phyloP scores from a whole-genome alignment of 2,797 vertebrate genomes.

The Eulemur rubriventer region DNA sequence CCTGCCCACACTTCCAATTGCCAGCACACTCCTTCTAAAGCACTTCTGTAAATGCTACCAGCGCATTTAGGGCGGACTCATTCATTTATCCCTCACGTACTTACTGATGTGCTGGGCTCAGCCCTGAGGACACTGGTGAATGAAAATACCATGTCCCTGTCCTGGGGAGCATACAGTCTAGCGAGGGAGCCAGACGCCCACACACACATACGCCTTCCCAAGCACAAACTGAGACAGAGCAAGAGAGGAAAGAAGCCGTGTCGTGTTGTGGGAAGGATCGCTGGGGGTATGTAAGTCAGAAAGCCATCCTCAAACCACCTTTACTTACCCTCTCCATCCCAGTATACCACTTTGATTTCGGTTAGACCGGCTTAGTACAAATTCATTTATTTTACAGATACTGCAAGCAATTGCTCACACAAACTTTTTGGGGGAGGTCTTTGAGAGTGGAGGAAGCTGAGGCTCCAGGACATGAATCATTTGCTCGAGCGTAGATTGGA shows the following conservation, averaged over 20 bases:
- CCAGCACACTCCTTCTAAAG: not conserved
- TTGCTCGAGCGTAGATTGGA: not conserved
- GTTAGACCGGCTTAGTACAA: not conserved
- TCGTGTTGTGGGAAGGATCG: no score
- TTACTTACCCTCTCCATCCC: not conserved
- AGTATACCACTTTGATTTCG: not conserved
- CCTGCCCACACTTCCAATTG: no score
- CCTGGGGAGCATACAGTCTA: not conserved
- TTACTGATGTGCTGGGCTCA: not conserved
- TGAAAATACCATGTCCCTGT: not conserved
- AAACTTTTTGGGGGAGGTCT: not conserved
- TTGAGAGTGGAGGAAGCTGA: not conserved
- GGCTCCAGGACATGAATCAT: not conserved
- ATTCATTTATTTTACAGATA: not conserved
- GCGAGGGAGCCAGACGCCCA: not conserved
- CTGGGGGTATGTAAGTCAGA: not conserved
- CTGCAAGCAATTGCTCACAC: not conserved
- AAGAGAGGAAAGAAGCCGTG: not conserved
- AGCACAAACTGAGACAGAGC: not conserved
- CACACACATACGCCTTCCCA: not conserved
- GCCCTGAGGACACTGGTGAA: not conserved
- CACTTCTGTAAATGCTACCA: not conserved
- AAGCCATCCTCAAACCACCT: not conserved
- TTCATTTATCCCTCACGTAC: not conserved
- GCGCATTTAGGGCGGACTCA: not conserved